phyloP scores from a whole-genome alignment of 2,113 vertebrate genomes.

The Anguilla japonica region DNA sequence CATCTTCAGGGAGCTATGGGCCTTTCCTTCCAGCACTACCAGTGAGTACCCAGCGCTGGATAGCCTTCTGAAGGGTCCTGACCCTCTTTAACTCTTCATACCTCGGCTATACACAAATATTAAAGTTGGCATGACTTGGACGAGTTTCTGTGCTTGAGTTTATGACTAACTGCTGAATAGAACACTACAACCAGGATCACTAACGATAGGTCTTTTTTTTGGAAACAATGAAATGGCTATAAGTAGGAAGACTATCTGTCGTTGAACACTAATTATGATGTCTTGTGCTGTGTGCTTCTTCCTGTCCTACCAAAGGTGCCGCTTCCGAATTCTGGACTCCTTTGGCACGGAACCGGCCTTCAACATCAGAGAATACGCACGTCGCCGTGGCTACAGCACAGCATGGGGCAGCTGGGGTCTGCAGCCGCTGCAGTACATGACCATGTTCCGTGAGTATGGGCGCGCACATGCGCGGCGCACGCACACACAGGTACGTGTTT shows the following conservation, averaged over 20 bases:
- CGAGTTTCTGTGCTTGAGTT: not conserved
- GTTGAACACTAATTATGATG: not conserved
- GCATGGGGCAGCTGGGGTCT: constrained; percentile 70
- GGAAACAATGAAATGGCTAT: not conserved
- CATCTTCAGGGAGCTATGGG: constrained; percentile 67
- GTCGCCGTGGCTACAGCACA: constrained; percentile 56
- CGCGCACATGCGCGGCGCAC: not conserved
- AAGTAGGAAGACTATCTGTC: not conserved
- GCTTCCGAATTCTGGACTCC: constrained; percentile 68
- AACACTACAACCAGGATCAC: not conserved
- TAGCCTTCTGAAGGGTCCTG: not conserved
- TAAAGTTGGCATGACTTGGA: not conserved
- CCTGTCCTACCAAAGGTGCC: constrained; percentile 52
- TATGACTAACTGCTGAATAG: not conserved
- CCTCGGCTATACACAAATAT: not conserved
- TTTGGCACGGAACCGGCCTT: constrained; percentile 71
- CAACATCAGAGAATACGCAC: constrained; percentile 61
- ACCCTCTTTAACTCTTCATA: not conserved
- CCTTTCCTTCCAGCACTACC: constrained; percentile 64
- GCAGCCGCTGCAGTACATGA: constrained; percentile 69
- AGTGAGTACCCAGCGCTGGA: constrained; percentile 41
- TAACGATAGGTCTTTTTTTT: not conserved
- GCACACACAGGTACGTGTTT: not conserved
- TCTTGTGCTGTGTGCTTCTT: not conserved
- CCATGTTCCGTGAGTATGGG: constrained; percentile 69